These are phyloP conservation scores for Drosophila sp. DNA, from an alignment of 1,140 invertebrate species.

Conservation along the genomic window DNA sequence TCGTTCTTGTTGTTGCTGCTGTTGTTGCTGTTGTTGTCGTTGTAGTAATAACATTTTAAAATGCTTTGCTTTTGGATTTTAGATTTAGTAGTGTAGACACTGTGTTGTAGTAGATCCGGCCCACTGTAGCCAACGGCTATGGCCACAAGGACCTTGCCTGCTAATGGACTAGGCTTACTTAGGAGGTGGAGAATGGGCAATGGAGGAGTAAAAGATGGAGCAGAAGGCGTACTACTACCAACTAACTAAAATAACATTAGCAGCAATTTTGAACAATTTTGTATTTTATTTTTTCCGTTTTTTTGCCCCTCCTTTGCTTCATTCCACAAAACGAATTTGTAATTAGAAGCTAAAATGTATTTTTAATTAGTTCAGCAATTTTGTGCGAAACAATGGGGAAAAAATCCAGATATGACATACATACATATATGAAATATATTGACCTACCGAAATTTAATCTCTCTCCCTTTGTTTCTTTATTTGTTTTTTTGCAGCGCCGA, in stretches of 20 bases:
- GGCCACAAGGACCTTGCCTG: conserved; percentile 48
- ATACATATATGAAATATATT: neutral
- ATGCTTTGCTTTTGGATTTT: conserved; percentile 70
- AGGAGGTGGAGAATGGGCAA: neutral
- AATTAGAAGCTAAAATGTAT: conserved; percentile 64
- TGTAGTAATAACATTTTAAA: conserved; percentile 81
- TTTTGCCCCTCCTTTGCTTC: neutral
- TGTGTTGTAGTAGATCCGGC: conserved; percentile 13
- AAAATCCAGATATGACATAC: neutral
- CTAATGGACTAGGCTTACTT: conserved; percentile 59
- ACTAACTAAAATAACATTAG: conserved; percentile 47
- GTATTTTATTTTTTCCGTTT: conserved; percentile 31
- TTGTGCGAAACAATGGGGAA: conserved; percentile 14
- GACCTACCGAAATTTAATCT: conserved; percentile 6
- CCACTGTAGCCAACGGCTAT: conserved; percentile 48
- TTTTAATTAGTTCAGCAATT: conserved; percentile 74
- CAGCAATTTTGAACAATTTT: conserved; percentile 46
- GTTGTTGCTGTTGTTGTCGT: conserved; percentile 30
- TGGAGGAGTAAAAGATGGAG: conserved; percentile 18
- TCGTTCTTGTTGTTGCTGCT: conserved; percentile 21
- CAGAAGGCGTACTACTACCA: conserved; percentile 20
- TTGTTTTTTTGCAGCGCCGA: conserved; percentile 90
- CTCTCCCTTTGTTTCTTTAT: neutral
- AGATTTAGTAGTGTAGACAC: conserved; percentile 54
- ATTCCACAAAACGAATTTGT: conserved; percentile 64